Evolutionary conservation across 2,113 vertebrate species (phyloP).

Genomic region (Globicephala melas): DNA sequence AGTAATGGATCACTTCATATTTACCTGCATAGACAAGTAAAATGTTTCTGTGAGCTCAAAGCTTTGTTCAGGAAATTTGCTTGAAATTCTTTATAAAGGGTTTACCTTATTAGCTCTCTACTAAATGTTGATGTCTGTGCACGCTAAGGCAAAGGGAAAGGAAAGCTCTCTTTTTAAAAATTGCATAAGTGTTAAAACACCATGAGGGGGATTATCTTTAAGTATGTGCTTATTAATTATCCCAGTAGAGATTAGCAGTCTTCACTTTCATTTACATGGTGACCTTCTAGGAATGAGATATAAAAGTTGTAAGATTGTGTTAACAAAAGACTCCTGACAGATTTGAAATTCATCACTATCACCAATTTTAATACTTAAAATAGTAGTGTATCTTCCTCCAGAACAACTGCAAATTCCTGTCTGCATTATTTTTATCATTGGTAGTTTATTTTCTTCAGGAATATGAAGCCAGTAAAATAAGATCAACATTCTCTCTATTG

Average conservation of each 20-base stretch:
- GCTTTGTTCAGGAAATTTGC: not conserved
- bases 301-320: not conserved
- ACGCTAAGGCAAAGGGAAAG: not conserved
- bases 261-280: conserved; percentile 19
- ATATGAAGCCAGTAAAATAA: not conserved
- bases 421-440: not conserved
- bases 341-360: not conserved
- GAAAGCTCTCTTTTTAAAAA: not conserved
- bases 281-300: not conserved
- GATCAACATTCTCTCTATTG: not conserved
- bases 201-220: not conserved
- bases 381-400: not conserved
- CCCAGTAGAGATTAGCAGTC: not conserved
- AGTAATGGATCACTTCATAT: conserved; percentile 7
- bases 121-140: not conserved
- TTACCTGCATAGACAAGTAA: conserved; percentile 8
- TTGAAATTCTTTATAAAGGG: not conserved
- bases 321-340: not conserved
- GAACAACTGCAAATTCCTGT: not conserved
- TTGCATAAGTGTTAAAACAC: not conserved
- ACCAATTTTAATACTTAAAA: not conserved
- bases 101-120: not conserved
- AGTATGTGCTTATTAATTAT: conserved; percentile 30
- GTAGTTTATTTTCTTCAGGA: not conserved
- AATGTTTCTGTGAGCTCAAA: not conserved